A percentile compares a stretch with the other conserved stretches of the same genome.
phyloP scores from a whole-genome alignment of 2,113 vertebrate species.

The Peromyscus californicus region DNA sequence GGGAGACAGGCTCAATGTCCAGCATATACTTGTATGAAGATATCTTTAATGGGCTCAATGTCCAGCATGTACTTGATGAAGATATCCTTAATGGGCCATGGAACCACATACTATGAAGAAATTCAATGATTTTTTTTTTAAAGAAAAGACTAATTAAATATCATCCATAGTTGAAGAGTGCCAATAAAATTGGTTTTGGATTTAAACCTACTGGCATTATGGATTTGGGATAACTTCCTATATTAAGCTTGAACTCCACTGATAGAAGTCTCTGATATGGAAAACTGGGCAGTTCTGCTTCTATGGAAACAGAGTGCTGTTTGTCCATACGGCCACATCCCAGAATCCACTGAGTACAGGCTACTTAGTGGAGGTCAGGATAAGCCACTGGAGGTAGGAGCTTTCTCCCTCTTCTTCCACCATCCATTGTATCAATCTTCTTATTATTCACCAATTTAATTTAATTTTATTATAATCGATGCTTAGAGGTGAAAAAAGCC shows the following conservation, averaged over 20 bases:
- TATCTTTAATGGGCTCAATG: background rate
- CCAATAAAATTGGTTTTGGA: conserved; percentile 13
- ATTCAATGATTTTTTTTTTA: background rate
- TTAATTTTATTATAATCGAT: conserved; percentile 17
- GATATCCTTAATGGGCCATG: background rate
- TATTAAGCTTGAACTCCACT: conserved; percentile 16
- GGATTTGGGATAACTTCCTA: background rate
- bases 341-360: background rate
- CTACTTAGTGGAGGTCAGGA: background rate
- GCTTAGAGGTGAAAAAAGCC: conserved; percentile 5
- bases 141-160: conserved; percentile 17
- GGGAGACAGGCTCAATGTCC: background rate
- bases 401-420: background rate
- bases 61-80: background rate
- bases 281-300: background rate
- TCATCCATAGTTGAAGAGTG: background rate
- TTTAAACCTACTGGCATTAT: background rate
- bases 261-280: conserved; percentile 14
- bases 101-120: background rate
- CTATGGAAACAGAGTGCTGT: background rate
- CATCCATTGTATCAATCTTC: background rate
- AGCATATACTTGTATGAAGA: background rate
- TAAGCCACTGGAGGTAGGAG: background rate
- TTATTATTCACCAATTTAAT: background rate
- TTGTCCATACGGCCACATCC: background rate